Base-by-base conservation (phyloP, 92 coral and sea anemone species). In the Epizoanthus rinbou region DNA sequence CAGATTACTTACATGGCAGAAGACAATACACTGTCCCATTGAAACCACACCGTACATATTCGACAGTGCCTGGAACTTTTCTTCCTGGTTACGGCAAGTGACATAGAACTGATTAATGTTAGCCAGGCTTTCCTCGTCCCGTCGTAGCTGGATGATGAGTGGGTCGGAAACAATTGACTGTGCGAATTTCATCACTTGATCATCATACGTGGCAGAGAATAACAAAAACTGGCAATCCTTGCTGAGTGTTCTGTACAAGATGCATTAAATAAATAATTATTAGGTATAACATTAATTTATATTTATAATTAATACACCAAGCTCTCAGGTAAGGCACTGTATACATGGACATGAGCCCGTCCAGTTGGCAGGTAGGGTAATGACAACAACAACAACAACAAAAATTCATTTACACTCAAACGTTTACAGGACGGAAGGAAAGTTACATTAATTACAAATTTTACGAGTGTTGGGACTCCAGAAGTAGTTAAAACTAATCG, bases 1-100 rank as follows among this genome's bases (percentile, higher is more conserved):
- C 53, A n/a, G 22, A 25, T 9, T 5, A 91, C 99, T 97, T 90
- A 97, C 99, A 43, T 94, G 95, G 59, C 99, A 97, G 65, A 97
- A 97, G 15, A 97, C 99, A 50, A 97, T 97, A 62, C 99, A 97
- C 84, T 97, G 99, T 3, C 99, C 99, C 66, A 97, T 94, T 17
- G 94, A 88, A 16, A 97, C 84, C 13, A 94, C 99, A 0, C 95
- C 98, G 66, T 97, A 97, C 95, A 97, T 90, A 75, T 97, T 97
- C 9, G 97, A 94, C 74, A 97, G 83, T 57, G 98, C 98, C 76
- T 88, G 85, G 57, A 88, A 90, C 72, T 97, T 97, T 22, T 97
- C 95, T 41, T 94, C 98, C 73, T 84, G 79, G 70, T 87, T 89
- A 3, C 80, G 85, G 53, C 99, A 97, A 73, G 75, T 76, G 68